Conservation (phyloP, 2,888 invertebrate genomes). For the Perithous albicinctus region DNA sequence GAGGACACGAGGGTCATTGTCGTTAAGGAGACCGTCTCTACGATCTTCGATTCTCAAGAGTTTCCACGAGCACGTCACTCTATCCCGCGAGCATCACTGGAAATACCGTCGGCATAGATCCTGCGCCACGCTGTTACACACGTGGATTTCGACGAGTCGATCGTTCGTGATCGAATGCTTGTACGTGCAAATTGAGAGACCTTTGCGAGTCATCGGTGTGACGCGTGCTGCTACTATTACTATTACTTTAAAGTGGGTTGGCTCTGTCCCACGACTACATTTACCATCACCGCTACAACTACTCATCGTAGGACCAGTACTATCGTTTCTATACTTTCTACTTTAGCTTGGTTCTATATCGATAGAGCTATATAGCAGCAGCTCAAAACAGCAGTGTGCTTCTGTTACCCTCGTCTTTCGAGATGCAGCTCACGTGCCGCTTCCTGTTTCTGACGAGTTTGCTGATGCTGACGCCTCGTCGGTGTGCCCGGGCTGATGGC, state of each 20-base stretch:
- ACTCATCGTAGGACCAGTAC: background rate
- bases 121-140: conserved; percentile 16
- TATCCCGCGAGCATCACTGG: conserved; percentile 30
- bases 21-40: conserved; percentile 35
- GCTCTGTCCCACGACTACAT: conserved; percentile 1
- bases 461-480: conserved; percentile 77
- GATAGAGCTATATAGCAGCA: conserved; percentile 54
- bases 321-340: background rate
- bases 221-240: conserved; percentile 26
- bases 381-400: conserved; percentile 55
- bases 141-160: conserved; percentile 46
- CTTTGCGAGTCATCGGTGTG: conserved; percentile 24
- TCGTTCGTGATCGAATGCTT: conserved; percentile 70
- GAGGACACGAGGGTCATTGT: conserved; percentile 45
- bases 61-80: conserved; percentile 32
- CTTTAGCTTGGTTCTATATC: conserved; percentile 55
- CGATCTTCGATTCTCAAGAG: conserved; percentile 39
- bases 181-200: conserved; percentile 48
- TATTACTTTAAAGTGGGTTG: conserved; percentile 1
- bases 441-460: conserved; percentile 80
- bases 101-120: background rate
- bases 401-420: conserved; percentile 68
- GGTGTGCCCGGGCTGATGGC: conserved; percentile 74
- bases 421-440: conserved; percentile 80
- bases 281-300: background rate